These are phyloP conservation scores for Stegostoma tigrinum DNA, from an alignment of 2,113 vertebrate genomes.

Conservation along the genomic window DNA sequence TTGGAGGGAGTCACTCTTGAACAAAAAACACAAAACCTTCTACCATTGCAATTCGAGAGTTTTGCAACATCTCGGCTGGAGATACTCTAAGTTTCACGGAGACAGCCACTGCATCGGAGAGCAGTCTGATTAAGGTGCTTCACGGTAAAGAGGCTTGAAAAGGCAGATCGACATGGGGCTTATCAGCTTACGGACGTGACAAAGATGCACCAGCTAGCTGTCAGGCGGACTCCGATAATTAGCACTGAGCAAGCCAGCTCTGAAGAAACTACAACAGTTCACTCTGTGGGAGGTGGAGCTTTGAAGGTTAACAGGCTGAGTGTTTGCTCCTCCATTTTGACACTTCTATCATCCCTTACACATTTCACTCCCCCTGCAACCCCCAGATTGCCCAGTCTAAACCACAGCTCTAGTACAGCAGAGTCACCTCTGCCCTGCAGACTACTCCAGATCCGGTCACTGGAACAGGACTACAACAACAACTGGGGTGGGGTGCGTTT, in stretches of 20 bases:
- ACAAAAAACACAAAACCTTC: too few relatives aligned
- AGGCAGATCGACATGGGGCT: slow-evolving; percentile 57
- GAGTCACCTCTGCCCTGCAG: background rate
- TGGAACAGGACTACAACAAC: background rate
- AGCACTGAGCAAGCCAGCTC: slow-evolving; percentile 49
- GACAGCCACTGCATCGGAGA: slow-evolving; percentile 50
- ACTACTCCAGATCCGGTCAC: background rate
- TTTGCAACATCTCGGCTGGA: background rate
- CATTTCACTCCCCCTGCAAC: background rate
- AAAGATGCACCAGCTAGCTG: slow-evolving; percentile 64
- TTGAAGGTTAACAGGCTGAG: background rate
- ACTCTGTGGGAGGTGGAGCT: background rate
- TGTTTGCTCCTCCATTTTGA: background rate
- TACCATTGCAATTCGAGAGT: background rate
- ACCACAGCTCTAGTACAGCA: background rate
- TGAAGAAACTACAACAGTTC: slow-evolving; percentile 24
- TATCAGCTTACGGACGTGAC: slow-evolving; percentile 60
- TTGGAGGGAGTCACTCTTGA: too few relatives aligned
- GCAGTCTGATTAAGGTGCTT: slow-evolving; percentile 50
- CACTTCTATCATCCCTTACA: background rate
- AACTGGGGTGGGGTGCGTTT: background rate
- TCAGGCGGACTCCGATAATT: slow-evolving; percentile 58
- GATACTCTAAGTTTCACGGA: slow-evolving; percentile 31
- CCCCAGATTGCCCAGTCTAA: background rate
- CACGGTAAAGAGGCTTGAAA: slow-evolving; percentile 61